Conservation (phyloP, 2,888 invertebrate species). For the Cancer borealis region DNA sequence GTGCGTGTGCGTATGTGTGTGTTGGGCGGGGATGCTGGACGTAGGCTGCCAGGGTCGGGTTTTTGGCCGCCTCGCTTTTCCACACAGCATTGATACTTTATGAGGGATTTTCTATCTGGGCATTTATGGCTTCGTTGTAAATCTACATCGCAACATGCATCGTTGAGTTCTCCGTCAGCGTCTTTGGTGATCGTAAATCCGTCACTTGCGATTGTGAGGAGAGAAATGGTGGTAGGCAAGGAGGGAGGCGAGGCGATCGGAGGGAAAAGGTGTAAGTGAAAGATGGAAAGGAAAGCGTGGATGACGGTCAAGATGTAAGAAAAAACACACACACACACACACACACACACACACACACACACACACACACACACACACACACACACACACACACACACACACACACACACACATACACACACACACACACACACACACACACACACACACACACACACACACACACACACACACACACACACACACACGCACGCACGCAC, state of each 20-base stretch:
- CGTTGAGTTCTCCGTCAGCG: conserved; percentile 4
- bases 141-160: conserved; percentile 43
- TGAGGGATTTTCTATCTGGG: conserved; percentile 69
- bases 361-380: no score
- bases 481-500: no score
- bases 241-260: neutral
- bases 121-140: conserved; percentile 62
- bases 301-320: neutral
- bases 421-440: no score
- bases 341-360: no score
- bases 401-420: no score
- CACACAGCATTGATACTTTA: conserved; percentile 61
- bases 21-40: neutral
- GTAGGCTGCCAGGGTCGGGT: neutral
- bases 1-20: no score
- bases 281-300: neutral
- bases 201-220: conserved; percentile 48
- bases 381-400: no score
- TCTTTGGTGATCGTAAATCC: conserved; percentile 11
- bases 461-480: no score
- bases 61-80: neutral
- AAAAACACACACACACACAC: no score
- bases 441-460: no score
- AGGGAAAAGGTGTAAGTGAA: neutral
- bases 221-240: neutral